Conservation (phyloP, 92 coral and sea anemone species). For the Meandrina meandrites region DNA sequence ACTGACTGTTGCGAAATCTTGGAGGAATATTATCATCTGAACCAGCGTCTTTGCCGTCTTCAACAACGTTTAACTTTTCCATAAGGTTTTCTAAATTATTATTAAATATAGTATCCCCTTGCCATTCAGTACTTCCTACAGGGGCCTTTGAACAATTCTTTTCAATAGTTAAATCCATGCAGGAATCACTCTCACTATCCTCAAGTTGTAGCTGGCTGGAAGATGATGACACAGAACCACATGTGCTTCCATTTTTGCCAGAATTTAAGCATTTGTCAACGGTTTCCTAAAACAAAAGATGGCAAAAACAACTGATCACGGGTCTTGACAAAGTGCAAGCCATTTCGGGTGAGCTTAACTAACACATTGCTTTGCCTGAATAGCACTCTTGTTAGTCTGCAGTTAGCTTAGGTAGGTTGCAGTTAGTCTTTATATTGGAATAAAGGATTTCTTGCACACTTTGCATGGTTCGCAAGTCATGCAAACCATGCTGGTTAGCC, state of each 20-base stretch:
- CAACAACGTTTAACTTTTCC: conserved; percentile 17
- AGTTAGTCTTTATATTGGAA: no score
- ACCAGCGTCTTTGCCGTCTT: not conserved
- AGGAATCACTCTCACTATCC: not conserved
- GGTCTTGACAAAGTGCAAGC: no score
- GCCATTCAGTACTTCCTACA: conserved; percentile 2
- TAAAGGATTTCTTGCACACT: no score
- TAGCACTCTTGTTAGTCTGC: no score
- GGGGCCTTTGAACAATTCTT: conserved; percentile 22
- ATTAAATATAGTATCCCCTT: not conserved
- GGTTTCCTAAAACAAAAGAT: not conserved
- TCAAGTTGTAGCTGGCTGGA: conserved; percentile 21
- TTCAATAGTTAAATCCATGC: not conserved
- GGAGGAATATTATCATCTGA: conserved; percentile 30
- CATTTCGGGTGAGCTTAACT: no score
- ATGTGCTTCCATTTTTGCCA: conserved; percentile 22
- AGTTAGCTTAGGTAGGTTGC: no score
- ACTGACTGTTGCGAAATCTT: conserved; percentile 28
- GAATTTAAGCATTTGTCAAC: not conserved
- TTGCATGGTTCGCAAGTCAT: no score
- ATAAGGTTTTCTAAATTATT: conserved; percentile 28
- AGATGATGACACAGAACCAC: conserved; percentile 1
- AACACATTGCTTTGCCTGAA: no score
- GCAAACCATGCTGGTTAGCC: no score
- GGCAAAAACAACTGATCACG: not conserved